Evolutionary conservation across 92 coral and sea anemone species (phyloP), one percentile per base, ranked within the genome.

Genomic region (Epizoanthus ramosus): DNA sequence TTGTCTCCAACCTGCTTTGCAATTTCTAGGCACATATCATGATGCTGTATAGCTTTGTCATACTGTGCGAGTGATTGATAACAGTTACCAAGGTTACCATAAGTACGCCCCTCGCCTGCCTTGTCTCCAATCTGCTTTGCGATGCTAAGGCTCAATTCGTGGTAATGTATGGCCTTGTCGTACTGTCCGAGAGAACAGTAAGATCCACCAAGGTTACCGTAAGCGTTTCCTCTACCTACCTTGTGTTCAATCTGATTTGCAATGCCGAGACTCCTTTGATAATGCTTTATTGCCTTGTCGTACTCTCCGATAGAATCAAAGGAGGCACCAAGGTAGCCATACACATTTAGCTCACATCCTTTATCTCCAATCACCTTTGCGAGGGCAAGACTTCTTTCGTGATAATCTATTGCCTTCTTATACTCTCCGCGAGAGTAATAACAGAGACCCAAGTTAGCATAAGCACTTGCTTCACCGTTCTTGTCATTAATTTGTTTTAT

Each of bases 111-210:
- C 24, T 63, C 68, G 5, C 18, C 39, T 1, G 3, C 17, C 68
- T 63, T 63, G 39, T 24, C 68, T 63, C 68, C 37, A 63, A 24
- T 10, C 37, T 24, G 68, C 68, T 22, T 10, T 63, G 68, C 68
- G 68, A 24, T 63, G 14, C 22, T 22, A 4, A 63, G 37, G 18
- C 37, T 2, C 37, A 23, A 8, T 24, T 63, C 68, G 13, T 63
- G 68, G 22, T 22, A 19, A 6, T 63, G 8, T 63, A 8, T 24
- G 3, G 68, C 68, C 37, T 23, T 63, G 14, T 63, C 17, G 37
- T 63, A 23, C 68, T 63, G 35, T 63, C 68, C 68, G 68, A 63
- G 68, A 63, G 68, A 63, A 63, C 31, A 15, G 8, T 22, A 24
- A 8, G 17, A 63, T 13, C 18, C 4, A 63, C 68, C 68, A 10